A percentile compares a stretch with the other conserved stretches of the same genome.
Conservation (phyloP, 1,140 invertebrate genomes). For the Mesaphorura yosii region DNA sequence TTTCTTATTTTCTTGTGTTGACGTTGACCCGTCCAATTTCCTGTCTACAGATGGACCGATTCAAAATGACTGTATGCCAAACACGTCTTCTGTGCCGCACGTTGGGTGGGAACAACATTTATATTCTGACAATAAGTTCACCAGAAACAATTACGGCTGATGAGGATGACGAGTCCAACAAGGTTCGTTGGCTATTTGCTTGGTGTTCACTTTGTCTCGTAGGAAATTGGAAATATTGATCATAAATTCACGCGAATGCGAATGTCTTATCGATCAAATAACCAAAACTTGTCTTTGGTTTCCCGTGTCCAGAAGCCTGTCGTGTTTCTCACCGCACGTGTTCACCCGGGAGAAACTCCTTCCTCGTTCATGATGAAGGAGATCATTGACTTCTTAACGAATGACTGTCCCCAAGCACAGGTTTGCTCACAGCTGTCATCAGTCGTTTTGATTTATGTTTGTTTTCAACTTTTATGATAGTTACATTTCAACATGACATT, state of each 20-base stretch:
- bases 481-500: neutral
- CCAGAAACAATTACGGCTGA: conserved; percentile 22
- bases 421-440: conserved; percentile 8
- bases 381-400: conserved; percentile 77
- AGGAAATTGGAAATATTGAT: too few relatives aligned
- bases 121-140: conserved; percentile 76
- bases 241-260: too few relatives aligned
- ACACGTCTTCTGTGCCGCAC: conserved; percentile 67
- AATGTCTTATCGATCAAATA: too few relatives aligned
- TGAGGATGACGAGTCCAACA: neutral
- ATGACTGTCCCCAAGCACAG: conserved; percentile 40
- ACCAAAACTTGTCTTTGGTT: too few relatives aligned
- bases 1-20: neutral
- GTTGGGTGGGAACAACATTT: conserved; percentile 79
- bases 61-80: conserved; percentile 56
- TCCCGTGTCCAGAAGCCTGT: conserved; percentile 41
- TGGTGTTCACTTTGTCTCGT: neutral
- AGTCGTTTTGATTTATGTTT: conserved; percentile 4
- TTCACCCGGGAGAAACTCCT: conserved; percentile 92
- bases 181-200: neutral
- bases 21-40: neutral
- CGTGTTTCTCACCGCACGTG: conserved; percentile 75
- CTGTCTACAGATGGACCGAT: conserved; percentile 17
- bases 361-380: conserved; percentile 96
- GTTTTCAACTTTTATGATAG: neutral